Percentiles rank a stretch among this genome's conserved stretches.
phyloP scores from a whole-genome alignment of 2,113 vertebrate species.

The Mixornis gularis region DNA sequence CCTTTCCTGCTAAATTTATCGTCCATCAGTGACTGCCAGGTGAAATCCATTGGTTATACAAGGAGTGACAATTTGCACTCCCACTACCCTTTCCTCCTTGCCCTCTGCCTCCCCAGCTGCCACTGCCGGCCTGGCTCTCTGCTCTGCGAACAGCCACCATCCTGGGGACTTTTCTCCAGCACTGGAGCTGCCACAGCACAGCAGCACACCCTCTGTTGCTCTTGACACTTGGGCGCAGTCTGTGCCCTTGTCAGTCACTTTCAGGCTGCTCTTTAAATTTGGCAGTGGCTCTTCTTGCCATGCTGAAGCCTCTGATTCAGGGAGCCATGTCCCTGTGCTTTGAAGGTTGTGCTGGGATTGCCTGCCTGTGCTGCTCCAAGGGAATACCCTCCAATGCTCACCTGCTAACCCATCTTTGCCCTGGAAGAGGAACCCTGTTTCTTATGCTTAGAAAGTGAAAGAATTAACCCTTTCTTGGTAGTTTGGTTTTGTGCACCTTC shows the following conservation, averaged over 20 bases:
- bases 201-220: not conserved
- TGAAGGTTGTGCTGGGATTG: not conserved
- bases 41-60: not conserved
- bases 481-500: not conserved
- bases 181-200: not conserved
- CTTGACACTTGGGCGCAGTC: fast-evolving
- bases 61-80: not conserved
- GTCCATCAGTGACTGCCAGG: not conserved
- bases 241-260: not conserved
- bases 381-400: not conserved
- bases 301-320: not conserved
- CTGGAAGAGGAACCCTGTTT: not conserved
- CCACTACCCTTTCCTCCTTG: not conserved
- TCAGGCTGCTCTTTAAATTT: not conserved
- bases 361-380: not conserved
- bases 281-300: not conserved
- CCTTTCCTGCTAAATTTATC: not conserved
- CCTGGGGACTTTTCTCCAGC: not conserved
- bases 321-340: not conserved
- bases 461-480: not conserved
- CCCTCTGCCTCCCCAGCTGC: not conserved
- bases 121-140: not conserved
- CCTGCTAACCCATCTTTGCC: not conserved
- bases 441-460: not conserved
- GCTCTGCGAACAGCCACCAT: not conserved